Base-by-base conservation (phyloP, 2,113 vertebrate species). In the Irena cyanogastra region DNA sequence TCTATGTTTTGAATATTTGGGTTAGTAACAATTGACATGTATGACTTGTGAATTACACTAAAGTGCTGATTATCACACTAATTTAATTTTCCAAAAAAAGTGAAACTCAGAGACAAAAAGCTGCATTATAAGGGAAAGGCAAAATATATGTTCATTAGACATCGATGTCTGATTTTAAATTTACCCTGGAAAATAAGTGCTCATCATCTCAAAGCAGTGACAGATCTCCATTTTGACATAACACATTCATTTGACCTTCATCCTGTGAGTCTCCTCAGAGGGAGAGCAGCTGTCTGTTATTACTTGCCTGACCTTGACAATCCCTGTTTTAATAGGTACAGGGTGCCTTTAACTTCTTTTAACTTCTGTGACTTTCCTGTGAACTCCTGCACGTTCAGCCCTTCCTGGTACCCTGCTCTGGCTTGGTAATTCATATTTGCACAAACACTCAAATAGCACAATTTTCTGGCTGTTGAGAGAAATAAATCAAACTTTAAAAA, bases 261-360 rank as follows among this genome's bases (percentile, higher is more conserved):
- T 41, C n/a, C 33, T 42, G 39, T 57, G 63, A 54, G 39, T 35
- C 78, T 95, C 60, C 84, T 81, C 77, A 82, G 44, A 75, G n/a
- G 45, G 26, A 93, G 80, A 69, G 33, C 50, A 91, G 30, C 41
- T 85, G 9, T 74, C 75, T 75, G 27, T 27, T 52, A n/a, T 42
- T 91, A 52, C 14, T 60, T 85, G 75, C 91, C 93, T 96, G 97
- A 98, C 98, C 97, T 98, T 98, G 97, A 98, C 57, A 61, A 63
- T 33, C 31, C 1, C 18, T 88, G 10, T 33, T 92, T 68, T 18
- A 78, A 47, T 9, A 74, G 16, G 47, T 37, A 16, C 23, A 92
- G 42, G 28, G 21, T 60, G 56, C 41, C 84, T 88, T 89, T 71
- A 86, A 79, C 66, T 87, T 31, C 28, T 66, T 88, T 89, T 71